Base-by-base conservation (phyloP, 2,888 invertebrate species). In the Pharmacophagus antenor region DNA sequence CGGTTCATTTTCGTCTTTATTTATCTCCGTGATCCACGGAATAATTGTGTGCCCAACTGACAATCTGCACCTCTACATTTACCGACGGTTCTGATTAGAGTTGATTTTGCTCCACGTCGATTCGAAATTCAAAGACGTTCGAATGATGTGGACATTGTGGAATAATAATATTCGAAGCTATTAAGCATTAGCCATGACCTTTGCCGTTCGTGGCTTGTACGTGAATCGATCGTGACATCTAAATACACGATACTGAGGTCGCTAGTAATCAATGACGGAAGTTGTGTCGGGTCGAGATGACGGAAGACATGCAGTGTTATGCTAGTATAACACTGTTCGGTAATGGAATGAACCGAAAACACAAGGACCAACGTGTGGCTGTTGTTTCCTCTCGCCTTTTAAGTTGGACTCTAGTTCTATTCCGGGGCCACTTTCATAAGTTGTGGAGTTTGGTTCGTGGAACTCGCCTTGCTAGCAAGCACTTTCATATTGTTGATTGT, bases 231-330 rank as follows among this genome's bases (percentile, higher is more conserved):
- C 88, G 88, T 88, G 88, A 87, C 88, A 88, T 86, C 87, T 84
- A 82, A 86, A 82, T 85, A 83, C 79, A 76, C 73, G 77, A 73
- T 73, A 72, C 68, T 82, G 82, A 85, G 85, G 87, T 80, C 84
- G 75, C 69, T 51, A 70, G 78, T 77, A 84, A 85, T 84, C 84
- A 84, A 83, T 85, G 86, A 84, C 87, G 87, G 88, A 88, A 88
- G 85, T 81, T 62, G 56, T 62, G 63, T 68, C 64, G 66, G 66
- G 60, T 69, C 71, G 70, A 74, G 67, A 79, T 80, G 82, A 81
- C 83, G 84, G 85, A 84, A 85, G 77, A 75, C 70, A 68, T 68
- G 72, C 72, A 72, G 74, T 76, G 73, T n/a, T n/a, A n/a, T n/a
- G n/a, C n/a, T n/a, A n/a, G n/a, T n/a, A n/a, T n/a, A n/a, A n/a